These are phyloP conservation scores for Meta bourneti DNA, from an alignment of 2,888 invertebrate species.

Conservation along the genomic window DNA sequence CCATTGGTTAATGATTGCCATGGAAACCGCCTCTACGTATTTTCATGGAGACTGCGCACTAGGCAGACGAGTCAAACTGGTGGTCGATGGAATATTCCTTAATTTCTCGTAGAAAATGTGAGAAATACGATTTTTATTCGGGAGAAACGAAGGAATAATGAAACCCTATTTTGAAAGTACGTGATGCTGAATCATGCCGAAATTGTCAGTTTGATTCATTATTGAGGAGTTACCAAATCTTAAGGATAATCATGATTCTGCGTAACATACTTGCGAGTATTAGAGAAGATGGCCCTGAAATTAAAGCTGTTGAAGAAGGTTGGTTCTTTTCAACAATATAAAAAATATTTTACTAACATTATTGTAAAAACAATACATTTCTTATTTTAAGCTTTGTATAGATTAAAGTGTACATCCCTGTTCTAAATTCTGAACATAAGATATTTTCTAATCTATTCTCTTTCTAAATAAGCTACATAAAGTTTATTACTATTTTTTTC, in stretches of 20 bases:
- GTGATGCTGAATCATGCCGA: slow-evolving; percentile 14
- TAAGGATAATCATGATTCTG: slow-evolving; percentile 51
- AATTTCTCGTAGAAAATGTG: slow-evolving; percentile 53
- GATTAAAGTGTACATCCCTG: neutral
- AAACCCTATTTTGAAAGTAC: neutral
- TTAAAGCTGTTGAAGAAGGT: slow-evolving; percentile 76
- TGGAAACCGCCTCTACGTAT: slow-evolving; percentile 75
- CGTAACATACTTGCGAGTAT: slow-evolving; percentile 41
- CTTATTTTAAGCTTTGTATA: neutral
- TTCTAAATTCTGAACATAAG: neutral
- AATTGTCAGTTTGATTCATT: neutral
- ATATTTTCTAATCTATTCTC: neutral
- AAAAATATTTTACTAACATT: neutral
- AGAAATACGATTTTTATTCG: slow-evolving; percentile 32
- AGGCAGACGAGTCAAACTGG: slow-evolving; percentile 18
- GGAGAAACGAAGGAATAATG: neutral
- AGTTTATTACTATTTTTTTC: too few species aligned
- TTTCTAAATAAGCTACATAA: too few species aligned
- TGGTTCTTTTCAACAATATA: slow-evolving; percentile 20
- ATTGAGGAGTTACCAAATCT: neutral
- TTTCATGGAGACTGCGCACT: slow-evolving; percentile 56
- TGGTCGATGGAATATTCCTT: slow-evolving; percentile 70
- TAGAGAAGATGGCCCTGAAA: slow-evolving; percentile 74
- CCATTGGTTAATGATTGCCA: slow-evolving; percentile 62
- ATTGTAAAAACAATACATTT: neutral